These are phyloP conservation scores for Climacteris rufus DNA, from an alignment of 2,113 vertebrate species.

Conservation along the genomic window DNA sequence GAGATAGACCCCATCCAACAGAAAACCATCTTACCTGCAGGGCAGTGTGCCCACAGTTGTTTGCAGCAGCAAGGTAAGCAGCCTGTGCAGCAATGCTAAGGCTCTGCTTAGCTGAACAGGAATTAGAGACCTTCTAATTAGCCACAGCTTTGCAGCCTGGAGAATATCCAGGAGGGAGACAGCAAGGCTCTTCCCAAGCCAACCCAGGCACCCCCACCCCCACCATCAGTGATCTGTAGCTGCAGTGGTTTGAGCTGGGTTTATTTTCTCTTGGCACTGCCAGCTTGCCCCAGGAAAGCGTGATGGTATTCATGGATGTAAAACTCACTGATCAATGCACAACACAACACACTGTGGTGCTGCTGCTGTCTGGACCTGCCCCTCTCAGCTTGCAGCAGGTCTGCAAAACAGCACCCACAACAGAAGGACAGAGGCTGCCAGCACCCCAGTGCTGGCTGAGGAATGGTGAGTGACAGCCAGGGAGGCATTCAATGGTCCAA, in stretches of 20 bases:
- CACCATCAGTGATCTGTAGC: neutral
- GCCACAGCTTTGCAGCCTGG: neutral
- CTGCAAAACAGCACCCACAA: neutral
- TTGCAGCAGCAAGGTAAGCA: neutral
- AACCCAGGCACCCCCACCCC: neutral
- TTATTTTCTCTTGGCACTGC: slow-evolving; percentile 50
- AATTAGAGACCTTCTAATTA: neutral
- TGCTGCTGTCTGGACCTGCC: neutral
- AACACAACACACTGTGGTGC: neutral
- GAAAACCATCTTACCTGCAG: neutral
- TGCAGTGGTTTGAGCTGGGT: neutral
- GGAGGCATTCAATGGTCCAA: neutral
- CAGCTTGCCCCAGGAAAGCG: neutral
- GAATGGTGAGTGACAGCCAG: neutral
- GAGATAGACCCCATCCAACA: neutral
- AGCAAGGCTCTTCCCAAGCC: neutral
- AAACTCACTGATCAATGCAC: neutral
- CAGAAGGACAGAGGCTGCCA: neutral
- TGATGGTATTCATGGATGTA: neutral
- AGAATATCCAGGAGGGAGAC: neutral
- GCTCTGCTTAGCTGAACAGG: neutral
- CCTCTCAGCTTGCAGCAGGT: neutral
- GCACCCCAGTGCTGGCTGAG: neutral
- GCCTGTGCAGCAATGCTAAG: neutral
- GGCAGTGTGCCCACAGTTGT: neutral